These are phyloP conservation scores for Thecophora atra DNA, from an alignment of 2,888 invertebrate species.

Conservation along the genomic window DNA sequence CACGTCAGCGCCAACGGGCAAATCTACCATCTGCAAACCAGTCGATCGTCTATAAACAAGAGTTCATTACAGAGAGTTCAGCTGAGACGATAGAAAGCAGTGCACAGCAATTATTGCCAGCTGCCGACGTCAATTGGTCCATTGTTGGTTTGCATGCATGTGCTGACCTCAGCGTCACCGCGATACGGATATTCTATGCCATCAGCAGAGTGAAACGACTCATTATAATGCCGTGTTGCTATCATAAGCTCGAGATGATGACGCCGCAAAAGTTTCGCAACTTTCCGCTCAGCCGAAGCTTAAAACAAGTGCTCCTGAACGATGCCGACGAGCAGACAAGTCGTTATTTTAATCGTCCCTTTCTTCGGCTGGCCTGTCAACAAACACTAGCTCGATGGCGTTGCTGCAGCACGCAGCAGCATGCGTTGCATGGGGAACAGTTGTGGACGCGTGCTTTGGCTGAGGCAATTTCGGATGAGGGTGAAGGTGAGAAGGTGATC, in stretches of 20 bases:
- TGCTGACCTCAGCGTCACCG: conserved; percentile 77
- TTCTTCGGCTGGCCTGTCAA: conserved; percentile 79
- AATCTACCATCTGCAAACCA: conserved; percentile 68
- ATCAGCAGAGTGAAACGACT: conserved; percentile 70
- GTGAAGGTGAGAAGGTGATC: conserved; percentile 65
- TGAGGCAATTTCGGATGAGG: conserved; percentile 70
- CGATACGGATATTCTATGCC: conserved; percentile 73
- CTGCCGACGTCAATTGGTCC: conserved; percentile 41
- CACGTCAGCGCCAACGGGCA: conserved; percentile 70
- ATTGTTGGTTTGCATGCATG: conserved; percentile 80
- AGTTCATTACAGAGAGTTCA: conserved; percentile 70
- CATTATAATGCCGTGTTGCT: conserved; percentile 81
- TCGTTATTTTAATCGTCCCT: conserved; percentile 70
- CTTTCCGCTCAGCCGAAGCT: conserved; percentile 73
- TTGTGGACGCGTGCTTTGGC: conserved; percentile 72
- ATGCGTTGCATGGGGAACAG: conserved; percentile 65
- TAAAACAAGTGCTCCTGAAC: conserved; percentile 61
- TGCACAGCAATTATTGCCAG: conserved; percentile 59
- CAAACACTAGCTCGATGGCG: conserved; percentile 70
- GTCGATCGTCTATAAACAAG: conserved; percentile 70
- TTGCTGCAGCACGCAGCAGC: conserved; percentile 66
- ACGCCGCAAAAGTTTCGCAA: conserved; percentile 67
- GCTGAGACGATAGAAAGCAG: conserved; percentile 64
- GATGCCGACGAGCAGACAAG: conserved; percentile 13
- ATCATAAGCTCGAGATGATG: conserved; percentile 73